These are phyloP conservation scores for Heliconius hewitsoni DNA, from an alignment of 1,140 invertebrate species.

Conservation along the genomic window DNA sequence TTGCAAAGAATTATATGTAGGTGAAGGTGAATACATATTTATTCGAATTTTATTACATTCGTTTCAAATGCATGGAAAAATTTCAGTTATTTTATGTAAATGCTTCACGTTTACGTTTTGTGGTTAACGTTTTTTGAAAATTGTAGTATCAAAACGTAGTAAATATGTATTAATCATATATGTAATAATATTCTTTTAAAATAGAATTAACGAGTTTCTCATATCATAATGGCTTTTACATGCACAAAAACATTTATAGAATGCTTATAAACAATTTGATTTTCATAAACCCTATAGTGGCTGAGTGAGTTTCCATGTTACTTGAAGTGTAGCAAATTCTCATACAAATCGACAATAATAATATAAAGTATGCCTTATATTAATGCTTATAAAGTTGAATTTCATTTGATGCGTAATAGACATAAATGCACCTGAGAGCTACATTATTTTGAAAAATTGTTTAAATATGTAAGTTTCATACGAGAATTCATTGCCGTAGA, in stretches of 20 bases:
- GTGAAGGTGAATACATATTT: too few relatives aligned
- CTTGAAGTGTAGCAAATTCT: conserved; percentile 13
- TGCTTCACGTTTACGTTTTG: too few relatives aligned
- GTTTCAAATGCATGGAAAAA: too few relatives aligned
- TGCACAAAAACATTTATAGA: background rate
- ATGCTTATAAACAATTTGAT: conserved; percentile 27
- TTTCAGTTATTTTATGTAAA: too few relatives aligned
- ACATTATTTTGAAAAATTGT: conserved; percentile 2
- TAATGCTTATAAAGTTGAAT: background rate
- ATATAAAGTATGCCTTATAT: background rate
- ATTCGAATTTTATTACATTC: too few relatives aligned
- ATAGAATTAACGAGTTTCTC: background rate
- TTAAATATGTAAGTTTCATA: conserved; percentile 1
- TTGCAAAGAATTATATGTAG: too few relatives aligned
- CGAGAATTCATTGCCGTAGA: background rate
- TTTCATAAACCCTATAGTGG: conserved; percentile 24
- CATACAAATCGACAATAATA: background rate
- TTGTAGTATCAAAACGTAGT: too few relatives aligned
- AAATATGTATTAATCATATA: background rate
- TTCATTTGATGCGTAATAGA: background rate
- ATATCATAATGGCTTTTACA: background rate
- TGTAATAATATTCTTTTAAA: background rate
- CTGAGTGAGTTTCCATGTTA: conserved; percentile 30
- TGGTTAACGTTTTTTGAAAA: too few relatives aligned
- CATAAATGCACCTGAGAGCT: background rate